Evolutionary conservation across 2,113 vertebrate species (phyloP), one percentile per base, ranked within the genome.

Genomic region (Nothobranchius furzeri): DNA sequence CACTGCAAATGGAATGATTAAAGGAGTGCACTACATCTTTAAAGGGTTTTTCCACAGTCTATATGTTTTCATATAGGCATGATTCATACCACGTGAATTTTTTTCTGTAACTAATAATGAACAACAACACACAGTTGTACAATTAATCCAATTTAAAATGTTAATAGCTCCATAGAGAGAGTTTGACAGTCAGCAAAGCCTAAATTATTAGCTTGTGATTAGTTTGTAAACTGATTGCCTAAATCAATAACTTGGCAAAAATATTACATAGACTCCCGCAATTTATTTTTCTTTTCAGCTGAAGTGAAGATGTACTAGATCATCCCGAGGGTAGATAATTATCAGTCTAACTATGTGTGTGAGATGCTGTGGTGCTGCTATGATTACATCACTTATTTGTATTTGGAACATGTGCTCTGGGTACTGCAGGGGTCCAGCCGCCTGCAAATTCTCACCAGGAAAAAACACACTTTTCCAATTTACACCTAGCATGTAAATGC

Each of bases 171-270:
- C 30, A 30, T 30, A 30, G 30, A 30, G 30, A 30, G 30, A n/a
- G n/a, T n/a, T n/a, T n/a, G n/a, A n/a, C n/a, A 58, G 7, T 11
- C 6, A 12, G 2, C 2, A 42, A 20, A 43, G 37, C 9, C 10
- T 24, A 24, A 40, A 24, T 20, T 20, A 25, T 6, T 12, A 20
- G 35, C n/a, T 45, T 13, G 7, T 42, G 36, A 58, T 42, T 20
- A 58, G 9, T 20, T 17, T 58, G 9, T 3, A 58, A 17, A 17
- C 9, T 42, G 9, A 3, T 17, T 17, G 17, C 12, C 30, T 30
- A 58, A n/a, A 58, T 42, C n/a, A 17, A 36, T 42, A 57, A 57
- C 37, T 58, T 54, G 12, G 30, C 30, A 54, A 30, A 54, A 54
- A 30, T 30, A 35, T 13, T 54, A 35, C 20, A 13, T 30, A 7